phyloP scores from a whole-genome alignment of 2,888 invertebrate species.

The Caenorhabditis wallacei region DNA sequence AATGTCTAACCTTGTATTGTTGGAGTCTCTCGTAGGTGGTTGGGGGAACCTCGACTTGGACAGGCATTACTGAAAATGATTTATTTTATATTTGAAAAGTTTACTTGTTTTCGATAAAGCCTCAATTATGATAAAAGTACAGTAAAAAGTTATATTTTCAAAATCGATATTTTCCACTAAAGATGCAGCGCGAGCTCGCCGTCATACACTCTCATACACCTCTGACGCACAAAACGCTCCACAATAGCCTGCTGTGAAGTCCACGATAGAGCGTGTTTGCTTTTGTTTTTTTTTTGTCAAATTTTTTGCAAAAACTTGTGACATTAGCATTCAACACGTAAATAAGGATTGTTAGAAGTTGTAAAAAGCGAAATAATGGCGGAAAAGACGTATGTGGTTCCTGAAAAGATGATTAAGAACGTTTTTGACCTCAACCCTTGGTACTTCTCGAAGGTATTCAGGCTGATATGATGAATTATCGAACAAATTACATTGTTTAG shows the following conservation, averaged over 20 bases:
- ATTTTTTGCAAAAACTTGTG: background rate
- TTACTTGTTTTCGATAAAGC: too few relatives aligned
- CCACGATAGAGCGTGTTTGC: slow-evolving; percentile 34
- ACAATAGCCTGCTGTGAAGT: background rate
- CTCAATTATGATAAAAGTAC: too few relatives aligned
- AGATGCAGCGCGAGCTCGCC: slow-evolving; percentile 26
- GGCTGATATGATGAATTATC: background rate
- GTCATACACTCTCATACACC: slow-evolving; percentile 49
- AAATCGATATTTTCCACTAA: slow-evolving; percentile 31
- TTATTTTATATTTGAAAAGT: background rate
- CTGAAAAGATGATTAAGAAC: slow-evolving; percentile 76
- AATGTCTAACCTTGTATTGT: slow-evolving; percentile 71
- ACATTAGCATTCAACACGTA: background rate
- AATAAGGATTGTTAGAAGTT: too few relatives aligned
- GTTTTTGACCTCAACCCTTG: slow-evolving; percentile 80
- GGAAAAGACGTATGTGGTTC: slow-evolving; percentile 39
- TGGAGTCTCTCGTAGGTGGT: slow-evolving; percentile 79
- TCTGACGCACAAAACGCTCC: slow-evolving; percentile 57
- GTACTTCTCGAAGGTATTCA: slow-evolving; percentile 77
- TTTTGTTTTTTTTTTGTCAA: background rate
- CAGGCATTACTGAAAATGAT: slow-evolving; percentile 72
- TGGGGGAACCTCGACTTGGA: slow-evolving; percentile 80
- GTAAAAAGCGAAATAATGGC: background rate
- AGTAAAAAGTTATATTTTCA: slow-evolving; percentile 7
- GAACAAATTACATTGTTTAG: slow-evolving; percentile 51